These are phyloP conservation scores for Knipowitschia caucasica DNA, from an alignment of 2,797 vertebrate genomes.

Conservation along the genomic window DNA sequence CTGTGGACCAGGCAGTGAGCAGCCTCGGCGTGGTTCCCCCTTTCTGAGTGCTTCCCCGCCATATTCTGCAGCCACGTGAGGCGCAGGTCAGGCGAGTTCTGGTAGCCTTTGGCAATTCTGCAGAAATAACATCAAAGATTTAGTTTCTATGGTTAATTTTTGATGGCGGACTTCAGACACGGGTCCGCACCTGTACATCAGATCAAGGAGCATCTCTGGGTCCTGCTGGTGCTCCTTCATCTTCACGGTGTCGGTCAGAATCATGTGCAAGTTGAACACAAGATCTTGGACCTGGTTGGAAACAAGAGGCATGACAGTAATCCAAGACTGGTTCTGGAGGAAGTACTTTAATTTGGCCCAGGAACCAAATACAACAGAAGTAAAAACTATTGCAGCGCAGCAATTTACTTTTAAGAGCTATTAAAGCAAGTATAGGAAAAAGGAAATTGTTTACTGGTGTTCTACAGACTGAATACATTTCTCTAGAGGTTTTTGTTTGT, in stretches of 20 bases:
- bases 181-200: conserved; percentile 86
- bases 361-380: no score
- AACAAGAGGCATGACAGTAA: conserved; percentile 4
- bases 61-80: conserved; percentile 94
- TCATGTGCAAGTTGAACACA: conserved; percentile 94
- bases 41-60: conserved; percentile 87
- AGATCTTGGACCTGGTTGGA: conserved; percentile 83
- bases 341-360: no score
- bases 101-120: conserved; percentile 93
- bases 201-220: conserved; percentile 91
- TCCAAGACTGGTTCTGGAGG: no score
- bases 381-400: no score
- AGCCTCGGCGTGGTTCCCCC: conserved; percentile 87
- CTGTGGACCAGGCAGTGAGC: conserved; percentile 91
- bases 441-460: no score
- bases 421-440: no score
- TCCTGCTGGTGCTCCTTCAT: conserved; percentile 95
- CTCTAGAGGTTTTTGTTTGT: no score
- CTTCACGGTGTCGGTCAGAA: conserved; percentile 91
- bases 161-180: not conserved
- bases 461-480: no score
- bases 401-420: no score
- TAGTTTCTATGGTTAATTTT: not conserved
- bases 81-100: conserved; percentile 90
- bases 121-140: conserved; percentile 1